Evolutionary conservation across 2,888 invertebrate genomes (phyloP).

Genomic region (Ypsolopha scabrella): DNA sequence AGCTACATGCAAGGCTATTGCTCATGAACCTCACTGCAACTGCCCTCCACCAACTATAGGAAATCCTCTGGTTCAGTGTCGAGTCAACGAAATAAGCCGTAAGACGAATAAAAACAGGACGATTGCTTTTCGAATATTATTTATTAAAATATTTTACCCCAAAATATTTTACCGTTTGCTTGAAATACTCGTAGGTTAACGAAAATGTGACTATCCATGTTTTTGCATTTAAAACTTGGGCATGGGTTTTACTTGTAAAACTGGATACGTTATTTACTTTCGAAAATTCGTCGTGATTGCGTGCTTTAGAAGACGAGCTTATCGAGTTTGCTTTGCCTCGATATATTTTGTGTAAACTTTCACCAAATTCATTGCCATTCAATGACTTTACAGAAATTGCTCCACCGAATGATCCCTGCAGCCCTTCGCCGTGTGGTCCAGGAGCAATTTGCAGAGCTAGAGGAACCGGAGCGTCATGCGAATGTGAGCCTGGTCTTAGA

Average conservation of each 20-base stretch:
- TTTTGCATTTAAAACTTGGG: conserved; percentile 67
- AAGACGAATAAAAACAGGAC: conserved; percentile 32
- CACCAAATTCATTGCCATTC: not conserved
- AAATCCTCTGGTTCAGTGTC: conserved; percentile 79
- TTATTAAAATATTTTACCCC: conserved; percentile 10
- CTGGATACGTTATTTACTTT: conserved; percentile 27
- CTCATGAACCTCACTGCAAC: conserved; percentile 78
- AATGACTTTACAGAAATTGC: conserved; percentile 39
- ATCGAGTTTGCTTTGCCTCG: not conserved
- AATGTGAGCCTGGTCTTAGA: conserved; percentile 77
- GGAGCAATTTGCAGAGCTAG: conserved; percentile 85
- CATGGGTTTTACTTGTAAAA: conserved; percentile 66
- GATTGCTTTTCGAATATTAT: conserved; percentile 2
- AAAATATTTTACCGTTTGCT: conserved; percentile 4
- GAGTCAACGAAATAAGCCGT: conserved; percentile 64
- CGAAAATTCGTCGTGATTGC: not conserved
- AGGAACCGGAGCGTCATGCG: conserved; percentile 78
- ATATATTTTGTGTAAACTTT: too few species aligned
- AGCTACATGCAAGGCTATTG: conserved; percentile 77
- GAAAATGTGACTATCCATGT: conserved; percentile 15
- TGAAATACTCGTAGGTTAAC: conserved; percentile 8
- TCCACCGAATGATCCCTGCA: conserved; percentile 78
- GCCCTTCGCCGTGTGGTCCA: conserved; percentile 84
- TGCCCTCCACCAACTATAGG: conserved; percentile 77
- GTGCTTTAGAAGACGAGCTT: not conserved